Conservation (phyloP, 2,888 invertebrate genomes). For the Epinotia bilunana region DNA sequence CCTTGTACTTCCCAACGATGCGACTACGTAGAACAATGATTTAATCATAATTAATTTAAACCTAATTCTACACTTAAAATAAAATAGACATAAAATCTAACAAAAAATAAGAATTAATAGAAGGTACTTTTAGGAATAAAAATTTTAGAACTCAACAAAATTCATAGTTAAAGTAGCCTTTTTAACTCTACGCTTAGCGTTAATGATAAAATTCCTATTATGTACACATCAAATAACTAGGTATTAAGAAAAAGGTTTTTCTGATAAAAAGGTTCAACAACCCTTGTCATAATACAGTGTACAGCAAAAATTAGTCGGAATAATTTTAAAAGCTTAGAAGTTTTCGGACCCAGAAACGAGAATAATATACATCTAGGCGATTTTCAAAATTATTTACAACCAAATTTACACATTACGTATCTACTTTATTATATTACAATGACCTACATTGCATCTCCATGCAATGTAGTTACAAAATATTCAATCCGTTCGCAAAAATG, state of each 20-base stretch:
- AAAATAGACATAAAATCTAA: conserved; percentile 68
- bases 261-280: conserved; percentile 14
- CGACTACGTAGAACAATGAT: conserved; percentile 63
- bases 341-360: conserved; percentile 12
- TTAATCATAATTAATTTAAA: conserved; percentile 66
- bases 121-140: conserved; percentile 83
- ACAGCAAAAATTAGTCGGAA: conserved; percentile 11
- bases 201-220: conserved; percentile 60
- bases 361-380: conserved; percentile 5
- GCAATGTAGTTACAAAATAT: conserved; percentile 48
- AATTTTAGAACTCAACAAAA: conserved; percentile 77
- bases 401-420: conserved; percentile 72
- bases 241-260: conserved; percentile 47
- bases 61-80: conserved; percentile 60
- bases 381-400: conserved; percentile 78
- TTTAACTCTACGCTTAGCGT: conserved; percentile 71
- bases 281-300: conserved; percentile 7
- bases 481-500: conserved; percentile 32
- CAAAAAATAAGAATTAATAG: conserved; percentile 63
- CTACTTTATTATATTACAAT: conserved; percentile 60
- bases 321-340: neutral
- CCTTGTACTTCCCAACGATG: conserved; percentile 70
- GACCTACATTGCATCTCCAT: conserved; percentile 40
- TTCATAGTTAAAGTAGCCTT: conserved; percentile 61
- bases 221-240: conserved; percentile 60